Base-by-base conservation (phyloP, 2,113 vertebrate species). In the Cyphomyrus discorhynchus region DNA sequence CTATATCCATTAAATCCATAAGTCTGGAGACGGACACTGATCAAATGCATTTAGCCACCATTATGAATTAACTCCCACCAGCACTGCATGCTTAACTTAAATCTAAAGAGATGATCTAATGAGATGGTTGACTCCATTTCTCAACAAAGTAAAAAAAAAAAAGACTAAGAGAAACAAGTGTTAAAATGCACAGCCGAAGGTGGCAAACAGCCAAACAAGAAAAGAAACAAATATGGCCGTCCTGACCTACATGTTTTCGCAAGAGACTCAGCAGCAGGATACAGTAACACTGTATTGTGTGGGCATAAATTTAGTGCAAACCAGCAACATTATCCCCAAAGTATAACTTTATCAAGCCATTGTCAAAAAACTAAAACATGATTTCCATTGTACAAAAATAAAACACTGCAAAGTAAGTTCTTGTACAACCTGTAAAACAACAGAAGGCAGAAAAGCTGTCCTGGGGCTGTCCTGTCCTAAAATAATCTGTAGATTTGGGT, bases 61-160 rank as follows among this genome's bases (percentile, higher is more conserved):
- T 83, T 88, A 89, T 50, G 42, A 90, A 89, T 85, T 56, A 88
- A 31, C 86, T 86, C 56, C n/a, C 80, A 85, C 49, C 77, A 50
- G 56, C 27, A 46, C 1, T 24, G 47, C 6, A 4, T 45, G 74
- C 86, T 58, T 89, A 5, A 89, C 88, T 80, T 89, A 52, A 88
- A 24, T 88, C n/a, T 42, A 42, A 42, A 42, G 39, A 42, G 39
- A 42, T 42, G 39, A 42, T 42, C 39, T 42, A 42, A 88, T 89
- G 62, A 62, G 53, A 17, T 66, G 49, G 5, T 35, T 45, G 66
- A 86, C 58, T 66, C 46, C 45, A 88, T 6, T 70, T 27, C 62
- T 70, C 27, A 10, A 66, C 58, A 70, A 70, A 70, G 62, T 70
- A 8, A 56, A 62, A 50, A 56, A 58, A 24, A 70, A 66, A 70